Evolutionary conservation across 2,113 vertebrate genomes (phyloP).

Genomic region (Tympanuchus pallidicinctus): DNA sequence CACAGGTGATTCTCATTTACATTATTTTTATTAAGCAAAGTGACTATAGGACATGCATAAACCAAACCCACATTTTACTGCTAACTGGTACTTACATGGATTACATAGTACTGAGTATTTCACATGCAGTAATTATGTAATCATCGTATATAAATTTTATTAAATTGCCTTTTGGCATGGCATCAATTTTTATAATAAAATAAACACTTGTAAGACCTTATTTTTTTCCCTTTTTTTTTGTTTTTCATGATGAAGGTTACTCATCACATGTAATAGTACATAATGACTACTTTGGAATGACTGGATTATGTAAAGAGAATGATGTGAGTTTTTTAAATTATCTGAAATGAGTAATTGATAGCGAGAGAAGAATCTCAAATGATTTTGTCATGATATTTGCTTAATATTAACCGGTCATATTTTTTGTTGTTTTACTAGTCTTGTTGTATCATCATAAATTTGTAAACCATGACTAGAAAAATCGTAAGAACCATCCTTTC

Average conservation of each 20-base stretch:
- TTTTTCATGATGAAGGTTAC: not conserved
- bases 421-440: not conserved
- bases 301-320: not conserved
- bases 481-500: not conserved
- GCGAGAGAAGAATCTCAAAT: not conserved
- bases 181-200: constrained; percentile 41
- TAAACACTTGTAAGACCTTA: not conserved
- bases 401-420: not conserved
- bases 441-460: not conserved
- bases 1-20: not conserved
- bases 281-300: not conserved
- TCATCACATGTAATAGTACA: not conserved
- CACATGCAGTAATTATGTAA: constrained; percentile 28
- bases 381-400: not conserved
- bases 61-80: constrained; percentile 26
- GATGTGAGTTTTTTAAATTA: not conserved
- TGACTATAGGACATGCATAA: not conserved
- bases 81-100: constrained; percentile 31
- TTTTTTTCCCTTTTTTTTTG: not conserved
- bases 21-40: not conserved
- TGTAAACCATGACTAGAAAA: not conserved
- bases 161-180: not conserved
- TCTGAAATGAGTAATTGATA: not conserved
- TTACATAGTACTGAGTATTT: constrained; percentile 40
- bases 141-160: constrained; percentile 15